These are phyloP conservation scores for Cotesia congregata DNA, from an alignment of 2,888 invertebrate genomes.

Conservation along the genomic window DNA sequence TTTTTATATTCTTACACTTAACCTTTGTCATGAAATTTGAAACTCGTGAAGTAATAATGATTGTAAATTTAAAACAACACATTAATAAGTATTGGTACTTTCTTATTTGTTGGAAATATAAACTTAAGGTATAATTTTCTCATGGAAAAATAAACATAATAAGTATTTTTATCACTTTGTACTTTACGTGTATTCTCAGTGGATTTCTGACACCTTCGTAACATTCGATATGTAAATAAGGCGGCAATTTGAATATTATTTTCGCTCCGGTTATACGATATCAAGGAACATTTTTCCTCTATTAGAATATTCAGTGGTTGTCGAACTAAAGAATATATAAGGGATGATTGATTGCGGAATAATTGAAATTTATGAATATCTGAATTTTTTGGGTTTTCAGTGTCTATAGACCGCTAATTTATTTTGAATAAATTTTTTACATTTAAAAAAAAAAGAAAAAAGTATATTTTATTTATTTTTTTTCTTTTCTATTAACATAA, in stretches of 20 bases:
- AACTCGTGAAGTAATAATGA: neutral
- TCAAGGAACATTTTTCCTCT: neutral
- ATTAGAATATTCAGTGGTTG: neutral
- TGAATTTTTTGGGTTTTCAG: no score
- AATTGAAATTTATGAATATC: no score
- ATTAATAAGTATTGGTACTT: neutral
- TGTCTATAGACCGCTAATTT: no score
- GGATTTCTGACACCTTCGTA: neutral
- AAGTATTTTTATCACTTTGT: slow-evolving; percentile 2
- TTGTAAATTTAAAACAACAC: neutral
- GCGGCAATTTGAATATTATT: slow-evolving; percentile 19
- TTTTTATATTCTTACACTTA: neutral
- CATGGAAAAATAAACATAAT: neutral
- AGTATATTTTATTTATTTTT: no score
- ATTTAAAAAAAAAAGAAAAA: no score
- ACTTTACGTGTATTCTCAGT: neutral
- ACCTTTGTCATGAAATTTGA: neutral
- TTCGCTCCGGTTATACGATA: neutral
- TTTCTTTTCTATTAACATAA: no score
- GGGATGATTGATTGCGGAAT: no score
- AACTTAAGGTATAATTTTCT: neutral
- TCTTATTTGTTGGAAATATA: neutral
- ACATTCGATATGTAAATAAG: slow-evolving; percentile 13
- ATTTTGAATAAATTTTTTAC: no score
- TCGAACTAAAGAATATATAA: neutral